Conservation (phyloP, 1,140 invertebrate genomes). For the Drosophila pandora region DNA sequence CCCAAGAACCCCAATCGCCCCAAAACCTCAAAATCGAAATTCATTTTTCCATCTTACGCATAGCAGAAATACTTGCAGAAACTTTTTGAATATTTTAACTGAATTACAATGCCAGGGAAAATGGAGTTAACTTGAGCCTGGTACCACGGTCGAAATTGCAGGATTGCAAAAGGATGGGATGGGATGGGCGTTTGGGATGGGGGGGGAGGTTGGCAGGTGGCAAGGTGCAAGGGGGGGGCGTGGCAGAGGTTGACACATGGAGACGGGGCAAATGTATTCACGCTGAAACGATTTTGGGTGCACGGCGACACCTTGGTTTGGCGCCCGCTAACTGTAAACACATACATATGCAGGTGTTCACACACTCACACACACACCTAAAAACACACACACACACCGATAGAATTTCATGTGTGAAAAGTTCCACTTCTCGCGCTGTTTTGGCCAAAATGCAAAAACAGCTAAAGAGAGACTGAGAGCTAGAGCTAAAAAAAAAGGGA, state of each 20-base stretch:
- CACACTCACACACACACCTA: conserved; percentile 1
- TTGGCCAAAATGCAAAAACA: conserved; percentile 70
- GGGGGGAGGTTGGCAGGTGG: neutral
- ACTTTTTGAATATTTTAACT: conserved; percentile 52
- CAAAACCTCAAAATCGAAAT: conserved; percentile 23
- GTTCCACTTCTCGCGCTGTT: conserved; percentile 73
- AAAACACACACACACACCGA: neutral
- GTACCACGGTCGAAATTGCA: conserved; percentile 41
- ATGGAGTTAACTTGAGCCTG: conserved; percentile 25
- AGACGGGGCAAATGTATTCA: conserved; percentile 73
- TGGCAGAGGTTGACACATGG: conserved; percentile 29
- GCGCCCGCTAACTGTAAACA: conserved; percentile 80
- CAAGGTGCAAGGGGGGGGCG: neutral
- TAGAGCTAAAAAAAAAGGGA: conserved; percentile 2
- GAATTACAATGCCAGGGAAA: conserved; percentile 34
- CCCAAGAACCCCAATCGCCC: too few species aligned
- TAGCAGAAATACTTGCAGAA: conserved; percentile 31
- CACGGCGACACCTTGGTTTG: conserved; percentile 80
- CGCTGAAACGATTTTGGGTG: conserved; percentile 79
- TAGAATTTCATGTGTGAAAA: conserved; percentile 69
- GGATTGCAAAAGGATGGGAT: conserved; percentile 14
- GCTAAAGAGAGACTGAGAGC: conserved; percentile 6
- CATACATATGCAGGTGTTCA: conserved; percentile 61
- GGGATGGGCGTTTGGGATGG: neutral
- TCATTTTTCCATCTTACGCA: conserved; percentile 39